Evolutionary conservation across 2,888 invertebrate genomes (phyloP), one percentile per base, ranked within the genome.

Genomic region (Esperia sulphurella): DNA sequence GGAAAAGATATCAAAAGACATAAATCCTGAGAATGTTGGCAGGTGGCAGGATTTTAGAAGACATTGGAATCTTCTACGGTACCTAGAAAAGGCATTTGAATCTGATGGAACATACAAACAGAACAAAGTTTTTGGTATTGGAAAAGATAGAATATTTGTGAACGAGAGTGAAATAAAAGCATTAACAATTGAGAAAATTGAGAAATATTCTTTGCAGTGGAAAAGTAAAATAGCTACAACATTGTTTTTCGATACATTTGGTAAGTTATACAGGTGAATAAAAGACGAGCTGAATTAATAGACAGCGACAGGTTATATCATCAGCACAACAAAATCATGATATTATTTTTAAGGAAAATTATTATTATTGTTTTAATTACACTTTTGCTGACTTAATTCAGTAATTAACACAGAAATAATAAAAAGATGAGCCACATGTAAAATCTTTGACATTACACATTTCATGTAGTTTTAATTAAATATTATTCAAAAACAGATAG

Each of bases 161-260:
- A 89, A 79, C 57, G 88, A 88, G 48, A 87, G 75, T 68, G 90
- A 90, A 69, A 85, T 90, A 21, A 89, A 86, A 59, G 75, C 79
- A n/a, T 62, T 90, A 49, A 87, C 87, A n/a, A 78, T 91, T 49
- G 80, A 86, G 38, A 84, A 83, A 53, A 83, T 90, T 56, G 68
- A 82, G 37, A 81, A 82, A 48, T 88, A 90, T 61, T 72, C 83
- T 43, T 51, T 68, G 28, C 79, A 87, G 33, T 92, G 92, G 92
- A 92, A 92, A 65, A 79, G 83, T 50, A 86, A 84, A 71, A 81
- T 92, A 57, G 91, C 91, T 21, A 88, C 91, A n/a, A 77, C 84
- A 54, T 67, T 93, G 46, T 92, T 92, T 72, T 90, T 93, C 68
- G 82, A 82, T 54, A 88, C 83, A 50, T 89, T 90, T 79, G 92